A percentile compares a stretch with the other conserved stretches of the same genome.
phyloP scores from a whole-genome alignment of 2,888 invertebrate genomes.

The Caenorhabditis sinica region DNA sequence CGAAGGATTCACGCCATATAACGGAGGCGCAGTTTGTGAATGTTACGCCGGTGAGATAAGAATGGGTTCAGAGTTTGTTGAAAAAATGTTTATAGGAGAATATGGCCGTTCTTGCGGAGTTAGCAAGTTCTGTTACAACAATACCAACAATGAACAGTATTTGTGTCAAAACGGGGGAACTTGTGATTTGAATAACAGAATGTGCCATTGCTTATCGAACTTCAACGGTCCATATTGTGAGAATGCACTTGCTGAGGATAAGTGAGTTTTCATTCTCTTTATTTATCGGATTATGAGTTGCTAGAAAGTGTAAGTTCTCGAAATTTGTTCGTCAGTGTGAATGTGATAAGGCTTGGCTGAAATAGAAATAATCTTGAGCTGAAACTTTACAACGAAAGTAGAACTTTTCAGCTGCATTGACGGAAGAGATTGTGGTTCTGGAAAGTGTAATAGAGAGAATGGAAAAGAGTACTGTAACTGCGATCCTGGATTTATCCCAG shows the following conservation, averaged over 20 bases:
- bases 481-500: conserved; percentile 29
- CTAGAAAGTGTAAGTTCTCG: too few species aligned
- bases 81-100: conserved; percentile 4
- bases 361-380: too few species aligned
- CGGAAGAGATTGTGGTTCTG: conserved; percentile 39
- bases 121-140: conserved; percentile 30
- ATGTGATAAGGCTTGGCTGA: too few species aligned
- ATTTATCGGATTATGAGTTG: background rate
- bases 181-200: background rate
- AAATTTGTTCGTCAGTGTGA: too few species aligned
- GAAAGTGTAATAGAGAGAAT: conserved; percentile 40
- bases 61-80: background rate
- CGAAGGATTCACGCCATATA: conserved; percentile 6
- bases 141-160: background rate
- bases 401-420: conserved; percentile 24
- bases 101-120: conserved; percentile 44
- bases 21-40: conserved; percentile 14
- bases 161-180: conserved; percentile 52
- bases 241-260: background rate
- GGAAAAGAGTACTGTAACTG: conserved; percentile 52
- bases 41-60: conserved; percentile 4
- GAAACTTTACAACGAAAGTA: too few species aligned
- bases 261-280: background rate
- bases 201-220: conserved; percentile 10
- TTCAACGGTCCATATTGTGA: conserved; percentile 41